A percentile compares a stretch with the other conserved stretches of the same genome.
These are phyloP conservation scores for Triplophysa yarkandensis DNA, from an alignment of 2,797 vertebrate genomes.

Conservation along the genomic window DNA sequence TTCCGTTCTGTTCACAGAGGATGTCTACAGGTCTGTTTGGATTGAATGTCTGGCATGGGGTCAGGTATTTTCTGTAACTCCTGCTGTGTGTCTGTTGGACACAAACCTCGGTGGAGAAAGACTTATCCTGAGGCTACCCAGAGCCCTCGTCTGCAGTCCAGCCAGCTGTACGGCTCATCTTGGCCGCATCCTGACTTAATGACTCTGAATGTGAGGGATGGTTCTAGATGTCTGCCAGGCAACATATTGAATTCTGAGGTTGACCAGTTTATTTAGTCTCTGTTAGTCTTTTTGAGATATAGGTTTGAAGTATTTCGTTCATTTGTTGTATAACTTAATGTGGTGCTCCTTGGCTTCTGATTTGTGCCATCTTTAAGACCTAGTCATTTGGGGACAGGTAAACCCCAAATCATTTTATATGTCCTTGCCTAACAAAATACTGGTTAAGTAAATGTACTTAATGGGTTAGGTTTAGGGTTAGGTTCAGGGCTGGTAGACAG, in stretches of 20 bases:
- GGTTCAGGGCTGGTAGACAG: no score
- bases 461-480: no score
- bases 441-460: no score
- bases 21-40: conserved; percentile 5
- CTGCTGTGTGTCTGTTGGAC: conserved; percentile 27
- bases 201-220: not conserved
- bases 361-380: no score
- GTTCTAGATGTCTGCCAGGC: not conserved
- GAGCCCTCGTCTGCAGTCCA: not conserved
- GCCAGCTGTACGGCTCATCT: not conserved
- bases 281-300: no score
- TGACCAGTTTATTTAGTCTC: not conserved
- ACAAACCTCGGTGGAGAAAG: conserved; percentile 7
- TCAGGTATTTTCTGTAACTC: conserved; percentile 14
- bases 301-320: no score
- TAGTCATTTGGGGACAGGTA: no score
- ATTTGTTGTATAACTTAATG: no score
- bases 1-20: not conserved
- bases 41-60: conserved; percentile 6
- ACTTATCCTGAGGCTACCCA: conserved; percentile 26
- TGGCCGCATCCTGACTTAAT: not conserved
- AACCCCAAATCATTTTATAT: no score
- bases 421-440: no score
- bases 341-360: no score
- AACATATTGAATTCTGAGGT: not conserved